These are phyloP conservation scores for Lutraria lutraria DNA, from an alignment of 2,888 invertebrate genomes.

Conservation along the genomic window DNA sequence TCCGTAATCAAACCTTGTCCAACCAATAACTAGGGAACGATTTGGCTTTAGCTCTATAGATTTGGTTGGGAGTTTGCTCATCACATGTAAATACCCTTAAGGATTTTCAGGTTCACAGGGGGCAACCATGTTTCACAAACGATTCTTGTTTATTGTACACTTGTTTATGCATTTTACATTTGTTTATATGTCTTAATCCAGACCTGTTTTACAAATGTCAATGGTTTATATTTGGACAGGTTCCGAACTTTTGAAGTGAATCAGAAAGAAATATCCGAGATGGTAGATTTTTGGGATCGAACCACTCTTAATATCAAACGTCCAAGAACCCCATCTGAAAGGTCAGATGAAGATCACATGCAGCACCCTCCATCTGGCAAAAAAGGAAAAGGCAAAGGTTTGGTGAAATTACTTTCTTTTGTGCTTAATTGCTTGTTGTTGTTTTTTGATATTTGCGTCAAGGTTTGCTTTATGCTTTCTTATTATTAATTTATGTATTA, in stretches of 20 bases:
- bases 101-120: too few species aligned
- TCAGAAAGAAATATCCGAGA: constrained; percentile 84
- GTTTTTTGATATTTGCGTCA: neutral
- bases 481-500: neutral
- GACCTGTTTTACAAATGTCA: neutral
- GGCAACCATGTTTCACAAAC: too few species aligned
- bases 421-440: neutral
- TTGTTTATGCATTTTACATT: too few species aligned
- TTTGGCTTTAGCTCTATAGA: too few species aligned
- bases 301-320: constrained; percentile 80
- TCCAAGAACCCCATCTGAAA: constrained; percentile 84
- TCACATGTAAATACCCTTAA: too few species aligned
- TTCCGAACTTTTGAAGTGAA: constrained; percentile 86
- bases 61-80: too few species aligned
- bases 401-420: neutral
- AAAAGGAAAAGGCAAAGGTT: constrained; percentile 83
- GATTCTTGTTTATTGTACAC: too few species aligned
- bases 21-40: too few species aligned
- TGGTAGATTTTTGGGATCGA: constrained; percentile 86
- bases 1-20: too few species aligned
- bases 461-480: neutral
- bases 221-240: constrained; percentile 64
- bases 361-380: constrained; percentile 84
- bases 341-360: constrained; percentile 81
- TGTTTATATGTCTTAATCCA: neutral